Evolutionary conservation across 2,888 invertebrate species (phyloP).

Genomic region (Margaritifera margaritifera): DNA sequence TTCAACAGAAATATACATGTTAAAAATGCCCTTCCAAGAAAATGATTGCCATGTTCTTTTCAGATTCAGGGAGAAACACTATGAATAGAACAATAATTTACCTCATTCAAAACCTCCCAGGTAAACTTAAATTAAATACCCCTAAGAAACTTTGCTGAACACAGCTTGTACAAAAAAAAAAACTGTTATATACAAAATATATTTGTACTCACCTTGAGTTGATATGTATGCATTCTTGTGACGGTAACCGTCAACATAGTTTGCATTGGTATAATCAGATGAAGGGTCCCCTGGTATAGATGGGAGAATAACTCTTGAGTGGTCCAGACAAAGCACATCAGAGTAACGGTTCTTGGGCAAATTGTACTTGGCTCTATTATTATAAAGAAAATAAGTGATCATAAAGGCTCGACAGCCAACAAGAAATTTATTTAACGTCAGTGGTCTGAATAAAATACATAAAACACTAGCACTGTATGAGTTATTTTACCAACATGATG

Average conservation of each 20-base stretch:
- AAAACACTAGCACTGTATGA: too few relatives aligned
- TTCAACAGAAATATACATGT: too few relatives aligned
- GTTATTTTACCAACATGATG: too few relatives aligned
- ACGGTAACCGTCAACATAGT: constrained; percentile 97
- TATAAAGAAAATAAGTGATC: constrained; percentile 3
- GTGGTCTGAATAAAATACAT: neutral
- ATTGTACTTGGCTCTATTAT: constrained; percentile 65
- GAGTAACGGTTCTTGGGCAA: constrained; percentile 81
- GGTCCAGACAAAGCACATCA: constrained; percentile 96
- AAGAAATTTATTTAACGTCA: neutral
- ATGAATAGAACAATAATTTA: too few relatives aligned
- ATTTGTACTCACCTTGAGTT: constrained; percentile 84
- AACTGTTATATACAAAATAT: neutral
- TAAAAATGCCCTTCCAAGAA: too few relatives aligned
- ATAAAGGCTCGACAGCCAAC: neutral
- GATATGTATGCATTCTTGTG: constrained; percentile 98
- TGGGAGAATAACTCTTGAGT: constrained; percentile 90
- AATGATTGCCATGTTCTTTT: too few relatives aligned
- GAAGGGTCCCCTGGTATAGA: constrained; percentile 66
- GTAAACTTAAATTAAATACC: too few relatives aligned
- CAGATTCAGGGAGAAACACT: too few relatives aligned
- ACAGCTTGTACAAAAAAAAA: neutral
- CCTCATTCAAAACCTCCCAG: too few relatives aligned
- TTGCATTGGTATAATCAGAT: constrained; percentile 95
- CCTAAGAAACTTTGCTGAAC: too few relatives aligned